These are phyloP conservation scores for Entosphenus tridentatus DNA, from an alignment of 2,113 vertebrate species.

Conservation along the genomic window DNA sequence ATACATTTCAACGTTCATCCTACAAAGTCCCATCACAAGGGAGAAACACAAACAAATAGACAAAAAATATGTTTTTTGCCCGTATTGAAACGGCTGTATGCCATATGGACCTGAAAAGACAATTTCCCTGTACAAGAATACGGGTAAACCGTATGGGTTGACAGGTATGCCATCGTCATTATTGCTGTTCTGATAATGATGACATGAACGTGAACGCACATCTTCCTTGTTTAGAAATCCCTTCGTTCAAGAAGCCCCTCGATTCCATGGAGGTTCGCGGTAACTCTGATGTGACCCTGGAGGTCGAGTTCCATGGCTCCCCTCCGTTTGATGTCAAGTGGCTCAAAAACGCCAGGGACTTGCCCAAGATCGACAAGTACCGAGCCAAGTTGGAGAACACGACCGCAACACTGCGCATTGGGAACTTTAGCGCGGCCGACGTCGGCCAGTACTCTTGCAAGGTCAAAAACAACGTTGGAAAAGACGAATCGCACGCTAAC, in stretches of 20 bases:
- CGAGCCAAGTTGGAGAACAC: slow-evolving; percentile 47
- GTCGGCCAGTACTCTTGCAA: slow-evolving; percentile 59
- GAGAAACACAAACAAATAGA: too few species aligned
- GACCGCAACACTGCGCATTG: slow-evolving; percentile 46
- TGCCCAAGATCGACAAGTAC: slow-evolving; percentile 65
- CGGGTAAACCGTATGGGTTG: too few species aligned
- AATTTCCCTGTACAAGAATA: too few species aligned
- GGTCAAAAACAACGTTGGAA: slow-evolving; percentile 66
- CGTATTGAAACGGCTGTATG: too few species aligned
- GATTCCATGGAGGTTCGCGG: slow-evolving; percentile 62
- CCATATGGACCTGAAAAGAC: too few species aligned
- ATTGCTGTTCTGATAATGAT: too few species aligned
- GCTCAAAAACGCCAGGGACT: slow-evolving; percentile 49
- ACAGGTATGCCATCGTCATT: too few species aligned
- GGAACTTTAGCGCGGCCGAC: slow-evolving; percentile 50
- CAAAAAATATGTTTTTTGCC: too few species aligned
- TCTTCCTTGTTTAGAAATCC: slow-evolving; percentile 39
- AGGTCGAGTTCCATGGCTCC: slow-evolving; percentile 55
- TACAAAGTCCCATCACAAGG: too few species aligned
- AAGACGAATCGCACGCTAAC: slow-evolving; percentile 40
- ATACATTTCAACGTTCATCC: too few species aligned
- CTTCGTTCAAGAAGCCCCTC: slow-evolving; percentile 57
- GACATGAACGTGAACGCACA: too few species aligned
- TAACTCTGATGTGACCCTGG: slow-evolving; percentile 57
- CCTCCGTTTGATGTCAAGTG: slow-evolving; percentile 61